Evolutionary conservation across 2,113 vertebrate genomes (phyloP).

Genomic region (Guaruba guarouba): DNA sequence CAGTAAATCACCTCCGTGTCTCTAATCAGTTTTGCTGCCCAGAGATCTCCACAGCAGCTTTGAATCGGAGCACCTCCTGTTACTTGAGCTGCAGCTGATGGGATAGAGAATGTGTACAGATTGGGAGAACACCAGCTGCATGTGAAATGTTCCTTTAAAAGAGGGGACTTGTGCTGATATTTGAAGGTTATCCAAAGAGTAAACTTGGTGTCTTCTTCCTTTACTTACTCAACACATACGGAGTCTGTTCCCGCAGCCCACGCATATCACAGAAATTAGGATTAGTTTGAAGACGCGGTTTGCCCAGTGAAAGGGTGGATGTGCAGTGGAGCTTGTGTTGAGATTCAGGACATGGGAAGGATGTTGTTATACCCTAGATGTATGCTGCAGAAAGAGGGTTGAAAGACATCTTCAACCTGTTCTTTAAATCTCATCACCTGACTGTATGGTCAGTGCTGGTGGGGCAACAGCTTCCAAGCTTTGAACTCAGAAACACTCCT

Average conservation of each 20-base stretch:
- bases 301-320: not conserved
- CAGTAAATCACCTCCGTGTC: not conserved
- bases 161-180: not conserved
- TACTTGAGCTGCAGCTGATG: not conserved
- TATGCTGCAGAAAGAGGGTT: not conserved
- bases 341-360: not conserved
- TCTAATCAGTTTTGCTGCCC: not conserved
- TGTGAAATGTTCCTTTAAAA: rapidly evolving
- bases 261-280: not conserved
- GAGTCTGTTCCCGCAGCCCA: not conserved
- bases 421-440: not conserved
- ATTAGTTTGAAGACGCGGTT: not conserved
- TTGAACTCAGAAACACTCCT: not conserved
- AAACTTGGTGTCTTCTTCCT: not conserved
- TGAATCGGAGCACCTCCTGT: not conserved
- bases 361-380: not conserved
- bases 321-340: not conserved
- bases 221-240: not conserved
- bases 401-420: not conserved
- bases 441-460: not conserved
- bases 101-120: too few relatives aligned
- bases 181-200: not conserved
- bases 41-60: not conserved
- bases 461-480: not conserved
- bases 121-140: not conserved